Evolutionary conservation across 2,888 invertebrate species (phyloP).

Genomic region (Athalia rosae): DNA sequence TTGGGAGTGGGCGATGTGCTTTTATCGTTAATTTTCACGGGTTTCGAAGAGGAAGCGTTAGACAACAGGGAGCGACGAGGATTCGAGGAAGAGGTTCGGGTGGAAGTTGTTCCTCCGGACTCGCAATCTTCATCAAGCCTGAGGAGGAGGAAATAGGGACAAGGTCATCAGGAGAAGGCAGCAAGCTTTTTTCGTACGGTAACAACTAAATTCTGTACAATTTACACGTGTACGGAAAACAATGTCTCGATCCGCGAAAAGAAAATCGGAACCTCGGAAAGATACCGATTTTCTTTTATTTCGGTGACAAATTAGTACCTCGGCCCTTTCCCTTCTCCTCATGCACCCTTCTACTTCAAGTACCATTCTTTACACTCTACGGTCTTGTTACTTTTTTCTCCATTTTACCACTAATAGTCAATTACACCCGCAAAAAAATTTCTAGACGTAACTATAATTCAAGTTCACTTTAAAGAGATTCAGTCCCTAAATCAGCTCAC

Average conservation of each 20-base stretch:
- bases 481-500: conserved; percentile 49
- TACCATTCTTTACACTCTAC: conserved; percentile 18
- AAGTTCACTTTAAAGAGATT: background rate
- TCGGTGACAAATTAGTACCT: conserved; percentile 47
- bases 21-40: background rate
- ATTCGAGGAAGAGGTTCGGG: conserved; percentile 26
- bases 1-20: conserved; percentile 20
- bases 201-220: no score
- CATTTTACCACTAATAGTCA: conserved; percentile 14
- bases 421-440: conserved; percentile 26
- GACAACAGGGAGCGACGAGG: conserved; percentile 24
- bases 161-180: conserved; percentile 63
- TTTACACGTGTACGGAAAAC: background rate
- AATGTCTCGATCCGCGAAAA: background rate
- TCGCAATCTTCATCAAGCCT: conserved; percentile 58
- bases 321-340: conserved; percentile 65
- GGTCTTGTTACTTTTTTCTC: conserved; percentile 17
- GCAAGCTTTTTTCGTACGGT: conserved; percentile 32
- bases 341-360: conserved; percentile 52
- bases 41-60: conserved; percentile 10
- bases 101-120: conserved; percentile 49
- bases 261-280: background rate
- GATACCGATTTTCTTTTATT: background rate
- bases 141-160: conserved; percentile 63
- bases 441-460: conserved; percentile 38